phyloP scores from a whole-genome alignment of 2,797 vertebrate species.

The Eupleurogrammus muticus region DNA sequence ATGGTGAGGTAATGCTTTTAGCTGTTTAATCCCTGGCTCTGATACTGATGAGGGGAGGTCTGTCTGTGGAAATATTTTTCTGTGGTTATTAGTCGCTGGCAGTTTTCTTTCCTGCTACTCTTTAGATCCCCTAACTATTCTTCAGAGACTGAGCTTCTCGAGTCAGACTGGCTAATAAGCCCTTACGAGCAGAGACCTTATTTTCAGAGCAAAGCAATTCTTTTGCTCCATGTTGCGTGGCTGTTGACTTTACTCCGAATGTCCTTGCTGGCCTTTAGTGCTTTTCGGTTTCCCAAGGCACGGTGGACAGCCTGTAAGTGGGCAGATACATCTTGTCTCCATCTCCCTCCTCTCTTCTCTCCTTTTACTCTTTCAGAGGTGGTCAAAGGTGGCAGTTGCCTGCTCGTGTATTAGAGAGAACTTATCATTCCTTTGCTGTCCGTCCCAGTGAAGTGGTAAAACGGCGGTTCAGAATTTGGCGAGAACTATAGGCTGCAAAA shows the following conservation, averaged over 20 bases:
- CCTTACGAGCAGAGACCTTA: not conserved
- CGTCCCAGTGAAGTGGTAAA: not conserved
- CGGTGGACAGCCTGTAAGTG: not conserved
- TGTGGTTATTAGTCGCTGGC: not conserved
- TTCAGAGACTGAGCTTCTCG: not conserved
- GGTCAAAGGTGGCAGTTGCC: not conserved
- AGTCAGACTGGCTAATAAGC: not conserved
- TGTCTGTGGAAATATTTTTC: not conserved
- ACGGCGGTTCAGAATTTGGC: not conserved
- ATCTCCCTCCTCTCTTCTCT: not conserved
- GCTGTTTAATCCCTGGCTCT: not conserved
- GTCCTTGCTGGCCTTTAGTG: constrained; percentile 1
- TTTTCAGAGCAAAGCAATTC: not conserved
- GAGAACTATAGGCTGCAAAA: not conserved
- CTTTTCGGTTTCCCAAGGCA: constrained; percentile 33
- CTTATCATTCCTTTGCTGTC: constrained; percentile 15
- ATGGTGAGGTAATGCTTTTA: constrained; percentile 8
- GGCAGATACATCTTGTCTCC: not conserved
- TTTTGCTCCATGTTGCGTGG: not conserved
- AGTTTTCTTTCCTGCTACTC: not conserved
- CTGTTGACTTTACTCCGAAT: constrained; percentile 1
- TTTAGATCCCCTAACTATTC: not conserved
- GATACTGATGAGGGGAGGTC: not conserved
- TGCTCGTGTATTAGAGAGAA: not conserved
- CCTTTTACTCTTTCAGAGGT: not conserved